Percentiles rank a stretch among this genome's conserved stretches.
These are phyloP conservation scores for Pachycephus smyrnensis DNA, from an alignment of 2,888 invertebrate species.

Conservation along the genomic window DNA sequence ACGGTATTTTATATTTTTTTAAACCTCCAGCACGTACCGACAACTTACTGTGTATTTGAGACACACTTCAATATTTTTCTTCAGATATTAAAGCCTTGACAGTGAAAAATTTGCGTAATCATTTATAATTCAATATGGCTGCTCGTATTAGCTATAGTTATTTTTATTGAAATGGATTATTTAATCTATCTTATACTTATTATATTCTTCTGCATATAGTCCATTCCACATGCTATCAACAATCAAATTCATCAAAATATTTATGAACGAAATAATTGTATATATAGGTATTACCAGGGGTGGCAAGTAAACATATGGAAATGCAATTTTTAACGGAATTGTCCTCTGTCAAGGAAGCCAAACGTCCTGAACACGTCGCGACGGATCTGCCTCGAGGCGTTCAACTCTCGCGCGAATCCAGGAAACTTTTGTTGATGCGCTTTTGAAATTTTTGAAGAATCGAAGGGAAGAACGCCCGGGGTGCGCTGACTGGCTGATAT, in stretches of 20 bases:
- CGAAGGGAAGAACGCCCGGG: conserved; percentile 51
- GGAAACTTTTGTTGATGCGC: conserved; percentile 14
- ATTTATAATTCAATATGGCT: background rate
- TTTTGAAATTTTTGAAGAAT: conserved; percentile 31
- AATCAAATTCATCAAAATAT: background rate
- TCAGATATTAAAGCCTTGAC: background rate
- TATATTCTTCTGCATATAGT: background rate
- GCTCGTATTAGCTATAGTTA: background rate
- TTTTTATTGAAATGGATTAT: background rate
- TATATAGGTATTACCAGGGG: background rate
- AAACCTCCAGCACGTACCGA: background rate
- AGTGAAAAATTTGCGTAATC: background rate
- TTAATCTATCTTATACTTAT: background rate
- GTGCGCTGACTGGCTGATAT: conserved; percentile 61
- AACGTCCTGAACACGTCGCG: background rate
- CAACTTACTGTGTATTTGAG: background rate
- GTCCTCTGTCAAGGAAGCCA: background rate
- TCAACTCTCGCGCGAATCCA: background rate
- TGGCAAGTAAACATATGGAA: background rate
- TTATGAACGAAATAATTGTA: background rate
- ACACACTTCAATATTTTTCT: background rate
- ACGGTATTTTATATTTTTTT: background rate
- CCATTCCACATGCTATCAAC: background rate
- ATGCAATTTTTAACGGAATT: background rate
- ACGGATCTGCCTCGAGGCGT: background rate